Conservation (phyloP, 1,140 invertebrate genomes). For the Pseudachorutes palmiensis region DNA sequence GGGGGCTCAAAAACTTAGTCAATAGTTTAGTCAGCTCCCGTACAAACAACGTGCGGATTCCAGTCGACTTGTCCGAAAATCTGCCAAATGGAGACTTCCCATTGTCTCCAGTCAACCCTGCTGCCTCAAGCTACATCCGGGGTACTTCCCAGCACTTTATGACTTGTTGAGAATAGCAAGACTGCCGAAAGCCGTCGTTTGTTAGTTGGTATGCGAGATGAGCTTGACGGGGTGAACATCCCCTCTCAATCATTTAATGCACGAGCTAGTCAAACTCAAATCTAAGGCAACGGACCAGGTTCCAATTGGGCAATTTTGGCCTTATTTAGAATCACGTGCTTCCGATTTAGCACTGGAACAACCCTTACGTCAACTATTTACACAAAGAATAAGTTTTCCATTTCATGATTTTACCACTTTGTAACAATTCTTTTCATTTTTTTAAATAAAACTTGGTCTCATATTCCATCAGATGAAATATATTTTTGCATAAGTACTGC, state of each 20-base stretch:
- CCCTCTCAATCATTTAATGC: background rate
- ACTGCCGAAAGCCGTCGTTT: background rate
- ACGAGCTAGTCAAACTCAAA: background rate
- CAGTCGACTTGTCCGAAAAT: background rate
- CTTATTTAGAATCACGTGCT: too few relatives aligned
- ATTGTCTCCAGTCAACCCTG: background rate
- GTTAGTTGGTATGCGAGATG: background rate
- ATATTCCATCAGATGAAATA: too few relatives aligned
- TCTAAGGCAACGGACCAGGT: background rate
- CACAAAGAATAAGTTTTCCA: too few relatives aligned
- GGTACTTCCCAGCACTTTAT: background rate
- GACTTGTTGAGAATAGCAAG: background rate
- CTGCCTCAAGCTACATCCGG: background rate
- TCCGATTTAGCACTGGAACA: too few relatives aligned
- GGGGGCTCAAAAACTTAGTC: background rate
- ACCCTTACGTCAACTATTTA: too few relatives aligned
- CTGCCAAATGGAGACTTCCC: background rate
- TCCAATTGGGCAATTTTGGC: too few relatives aligned
- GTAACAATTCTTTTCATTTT: too few relatives aligned
- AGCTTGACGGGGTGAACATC: background rate
- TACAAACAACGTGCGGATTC: conserved; percentile 1
- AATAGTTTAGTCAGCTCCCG: conserved; percentile 5
- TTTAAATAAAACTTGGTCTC: too few relatives aligned
- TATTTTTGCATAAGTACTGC: too few relatives aligned
- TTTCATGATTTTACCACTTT: too few relatives aligned